A percentile compares a stretch with the other conserved stretches of the same genome.
phyloP scores from a whole-genome alignment of 1,140 invertebrate species.

The Bombus ignitus region DNA sequence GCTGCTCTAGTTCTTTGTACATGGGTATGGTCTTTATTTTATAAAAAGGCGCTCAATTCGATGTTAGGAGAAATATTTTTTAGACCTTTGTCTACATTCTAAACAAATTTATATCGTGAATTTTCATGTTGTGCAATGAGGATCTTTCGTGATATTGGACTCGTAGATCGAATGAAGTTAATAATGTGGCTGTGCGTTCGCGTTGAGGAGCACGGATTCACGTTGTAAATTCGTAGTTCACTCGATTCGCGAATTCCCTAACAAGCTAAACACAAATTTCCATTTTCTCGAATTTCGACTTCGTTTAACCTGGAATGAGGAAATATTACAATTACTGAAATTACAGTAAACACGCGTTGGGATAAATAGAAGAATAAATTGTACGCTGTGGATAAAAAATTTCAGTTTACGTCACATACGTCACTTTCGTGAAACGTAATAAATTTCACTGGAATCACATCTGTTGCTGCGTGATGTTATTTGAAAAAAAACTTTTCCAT shows the following conservation, averaged over 20 bases:
- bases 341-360: neutral
- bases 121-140: neutral
- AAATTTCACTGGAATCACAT: neutral
- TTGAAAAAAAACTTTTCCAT: no score
- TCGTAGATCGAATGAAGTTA: neutral
- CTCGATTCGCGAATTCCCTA: conserved; percentile 4
- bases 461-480: neutral
- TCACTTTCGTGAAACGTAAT: neutral
- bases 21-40: no score
- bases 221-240: neutral
- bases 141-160: neutral
- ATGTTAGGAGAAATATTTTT: neutral
- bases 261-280: neutral
- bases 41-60: no score
- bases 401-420: neutral
- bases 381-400: neutral
- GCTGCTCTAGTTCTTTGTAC: neutral
- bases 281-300: neutral
- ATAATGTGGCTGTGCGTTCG: neutral
- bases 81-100: neutral
- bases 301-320: no score
- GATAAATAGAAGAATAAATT: neutral
- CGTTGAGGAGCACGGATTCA: neutral
- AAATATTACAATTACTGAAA: neutral
- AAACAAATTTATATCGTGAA: neutral